Evolutionary conservation across 2,113 vertebrate genomes (phyloP).

Genomic region (Cheirogaleus medius): DNA sequence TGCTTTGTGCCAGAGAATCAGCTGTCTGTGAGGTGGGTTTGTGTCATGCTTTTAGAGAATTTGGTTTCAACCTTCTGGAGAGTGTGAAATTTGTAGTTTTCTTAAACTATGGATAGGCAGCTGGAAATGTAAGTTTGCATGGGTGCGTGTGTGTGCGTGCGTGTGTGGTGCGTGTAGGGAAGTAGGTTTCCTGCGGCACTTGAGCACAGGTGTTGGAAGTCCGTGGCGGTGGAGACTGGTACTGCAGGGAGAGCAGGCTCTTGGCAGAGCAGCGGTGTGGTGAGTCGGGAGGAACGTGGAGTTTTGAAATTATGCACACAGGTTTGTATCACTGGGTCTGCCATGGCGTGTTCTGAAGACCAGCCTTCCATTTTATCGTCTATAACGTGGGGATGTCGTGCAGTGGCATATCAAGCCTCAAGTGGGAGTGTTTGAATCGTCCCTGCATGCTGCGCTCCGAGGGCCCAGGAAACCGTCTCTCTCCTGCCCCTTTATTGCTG

Average conservation of each 20-base stretch:
- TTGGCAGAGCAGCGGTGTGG: neutral
- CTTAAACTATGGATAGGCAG: neutral
- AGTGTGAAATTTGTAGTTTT: neutral
- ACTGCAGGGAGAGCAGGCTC: neutral
- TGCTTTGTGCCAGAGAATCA: neutral
- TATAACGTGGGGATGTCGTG: neutral
- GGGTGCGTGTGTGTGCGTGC: neutral
- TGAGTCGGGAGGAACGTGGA: neutral
- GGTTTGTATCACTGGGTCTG: neutral
- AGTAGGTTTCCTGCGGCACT: neutral
- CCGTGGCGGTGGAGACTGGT: neutral
- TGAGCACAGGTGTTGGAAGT: neutral
- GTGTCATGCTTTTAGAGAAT: neutral
- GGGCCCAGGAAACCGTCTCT: neutral
- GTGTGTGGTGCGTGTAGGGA: neutral
- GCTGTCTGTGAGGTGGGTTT: neutral
- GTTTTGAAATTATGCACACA: neutral
- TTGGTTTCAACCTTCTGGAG: neutral
- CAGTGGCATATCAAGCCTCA: neutral
- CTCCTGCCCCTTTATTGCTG: neutral
- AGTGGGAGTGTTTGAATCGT: neutral
- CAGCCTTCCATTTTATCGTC: neutral
- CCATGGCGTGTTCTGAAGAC: neutral
- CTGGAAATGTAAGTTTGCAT: neutral
- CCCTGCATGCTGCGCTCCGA: fast-evolving